phyloP scores from a whole-genome alignment of 2,888 invertebrate species.

The Caenorhabditis afra region DNA sequence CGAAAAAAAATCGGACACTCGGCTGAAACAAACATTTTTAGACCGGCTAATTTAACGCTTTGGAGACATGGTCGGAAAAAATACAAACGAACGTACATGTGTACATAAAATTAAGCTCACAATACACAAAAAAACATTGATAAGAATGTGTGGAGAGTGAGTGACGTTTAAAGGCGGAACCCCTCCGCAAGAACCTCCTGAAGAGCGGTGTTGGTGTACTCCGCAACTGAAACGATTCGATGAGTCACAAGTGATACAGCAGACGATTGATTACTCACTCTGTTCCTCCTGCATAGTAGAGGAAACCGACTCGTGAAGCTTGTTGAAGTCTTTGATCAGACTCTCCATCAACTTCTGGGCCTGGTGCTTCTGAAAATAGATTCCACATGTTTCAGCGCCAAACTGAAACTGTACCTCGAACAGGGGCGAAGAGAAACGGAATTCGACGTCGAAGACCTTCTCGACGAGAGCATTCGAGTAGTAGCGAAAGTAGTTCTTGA shows the following conservation, averaged over 20 bases:
- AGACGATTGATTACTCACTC: slow-evolving; percentile 13
- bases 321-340: neutral
- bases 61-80: too few species aligned
- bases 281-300: slow-evolving; percentile 27
- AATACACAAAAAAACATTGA: too few species aligned
- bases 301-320: slow-evolving; percentile 8
- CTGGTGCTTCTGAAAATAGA: too few species aligned
- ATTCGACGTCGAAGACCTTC: slow-evolving; percentile 13
- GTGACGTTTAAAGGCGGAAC: too few species aligned
- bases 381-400: too few species aligned
- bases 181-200: neutral
- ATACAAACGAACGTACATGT: neutral
- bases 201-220: slow-evolving; percentile 4
- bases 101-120: too few species aligned
- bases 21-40: too few species aligned
- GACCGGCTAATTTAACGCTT: too few species aligned
- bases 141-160: too few species aligned
- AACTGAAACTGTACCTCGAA: too few species aligned
- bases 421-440: neutral
- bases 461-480: slow-evolving; percentile 22
- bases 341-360: neutral
- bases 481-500: slow-evolving; percentile 30
- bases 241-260: neutral
- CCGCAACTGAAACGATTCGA: slow-evolving; percentile 8
- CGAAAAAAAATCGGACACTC: too few species aligned